Conservation (phyloP, 2,113 vertebrate genomes). For the Spea multiplicata region DNA sequence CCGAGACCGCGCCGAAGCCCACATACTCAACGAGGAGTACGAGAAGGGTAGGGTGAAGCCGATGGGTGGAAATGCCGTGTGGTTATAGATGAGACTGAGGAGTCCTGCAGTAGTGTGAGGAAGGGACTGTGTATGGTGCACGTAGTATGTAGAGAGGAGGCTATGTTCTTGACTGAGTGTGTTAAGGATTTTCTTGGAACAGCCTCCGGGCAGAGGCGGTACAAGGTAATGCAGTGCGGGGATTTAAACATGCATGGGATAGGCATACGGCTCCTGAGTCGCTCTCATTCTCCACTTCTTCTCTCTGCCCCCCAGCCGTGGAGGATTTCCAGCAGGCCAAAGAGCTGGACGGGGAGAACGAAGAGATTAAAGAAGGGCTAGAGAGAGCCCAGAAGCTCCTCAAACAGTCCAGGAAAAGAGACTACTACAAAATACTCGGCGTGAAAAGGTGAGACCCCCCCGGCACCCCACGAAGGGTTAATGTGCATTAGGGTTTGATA, state of each 20-base stretch:
- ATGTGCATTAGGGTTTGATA: no score
- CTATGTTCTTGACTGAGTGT: background rate
- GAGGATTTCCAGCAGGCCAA: conserved; percentile 77
- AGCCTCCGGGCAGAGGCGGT: no score
- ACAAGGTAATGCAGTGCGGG: background rate
- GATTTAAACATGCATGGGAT: background rate
- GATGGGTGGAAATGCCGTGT: background rate
- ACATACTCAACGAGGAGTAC: conserved; percentile 76
- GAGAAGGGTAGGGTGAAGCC: conserved; percentile 65
- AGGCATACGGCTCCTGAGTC: background rate
- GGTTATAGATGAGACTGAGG: background rate
- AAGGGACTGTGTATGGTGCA: background rate
- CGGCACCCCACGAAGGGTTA: no score
- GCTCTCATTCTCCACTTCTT: background rate
- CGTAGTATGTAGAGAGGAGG: background rate
- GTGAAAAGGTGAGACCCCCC: conserved; percentile 53
- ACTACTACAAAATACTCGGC: conserved; percentile 79
- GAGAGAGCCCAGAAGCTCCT: conserved; percentile 76
- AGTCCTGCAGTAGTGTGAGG: background rate
- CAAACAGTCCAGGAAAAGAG: conserved; percentile 74
- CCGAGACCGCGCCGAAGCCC: conserved; percentile 74
- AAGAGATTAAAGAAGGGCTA: conserved; percentile 71
- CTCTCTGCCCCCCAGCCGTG: conserved; percentile 59
- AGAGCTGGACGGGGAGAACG: conserved; percentile 71
- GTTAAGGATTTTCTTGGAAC: background rate